Conservation (phyloP, 2,797 vertebrate species). For the Takifugu rubripes region DNA sequence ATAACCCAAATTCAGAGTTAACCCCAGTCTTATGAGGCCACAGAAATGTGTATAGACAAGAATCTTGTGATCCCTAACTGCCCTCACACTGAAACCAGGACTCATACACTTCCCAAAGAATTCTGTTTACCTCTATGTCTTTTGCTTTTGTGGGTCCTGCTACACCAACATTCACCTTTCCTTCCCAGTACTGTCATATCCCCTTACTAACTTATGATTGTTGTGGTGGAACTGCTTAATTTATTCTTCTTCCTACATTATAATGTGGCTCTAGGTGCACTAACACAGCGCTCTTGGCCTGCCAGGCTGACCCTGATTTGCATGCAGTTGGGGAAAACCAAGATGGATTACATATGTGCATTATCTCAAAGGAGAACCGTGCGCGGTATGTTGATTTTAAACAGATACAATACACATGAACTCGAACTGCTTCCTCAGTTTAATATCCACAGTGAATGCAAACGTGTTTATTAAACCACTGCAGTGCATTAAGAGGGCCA, state of each 20-base stretch:
- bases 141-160: too few species aligned
- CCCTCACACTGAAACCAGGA: too few species aligned
- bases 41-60: too few species aligned
- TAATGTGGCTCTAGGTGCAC: not conserved
- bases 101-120: too few species aligned
- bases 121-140: too few species aligned
- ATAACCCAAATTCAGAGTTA: too few species aligned
- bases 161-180: too few species aligned
- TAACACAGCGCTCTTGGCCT: not conserved
- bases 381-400: not conserved
- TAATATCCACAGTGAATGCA: not conserved
- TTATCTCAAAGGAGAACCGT: not conserved
- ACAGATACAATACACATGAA: not conserved
- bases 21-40: too few species aligned
- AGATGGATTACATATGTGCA: constrained; percentile 1
- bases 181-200: too few species aligned
- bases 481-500: not conserved
- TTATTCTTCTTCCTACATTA: not conserved
- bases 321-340: not conserved
- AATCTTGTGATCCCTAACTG: too few species aligned
- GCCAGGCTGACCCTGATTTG: constrained; percentile 6
- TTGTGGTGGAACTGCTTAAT: not conserved
- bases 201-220: not conserved
- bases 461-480: not conserved
- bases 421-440: not conserved